phyloP scores from a whole-genome alignment of 2,888 invertebrate genomes.

The Clanis bilineata region DNA sequence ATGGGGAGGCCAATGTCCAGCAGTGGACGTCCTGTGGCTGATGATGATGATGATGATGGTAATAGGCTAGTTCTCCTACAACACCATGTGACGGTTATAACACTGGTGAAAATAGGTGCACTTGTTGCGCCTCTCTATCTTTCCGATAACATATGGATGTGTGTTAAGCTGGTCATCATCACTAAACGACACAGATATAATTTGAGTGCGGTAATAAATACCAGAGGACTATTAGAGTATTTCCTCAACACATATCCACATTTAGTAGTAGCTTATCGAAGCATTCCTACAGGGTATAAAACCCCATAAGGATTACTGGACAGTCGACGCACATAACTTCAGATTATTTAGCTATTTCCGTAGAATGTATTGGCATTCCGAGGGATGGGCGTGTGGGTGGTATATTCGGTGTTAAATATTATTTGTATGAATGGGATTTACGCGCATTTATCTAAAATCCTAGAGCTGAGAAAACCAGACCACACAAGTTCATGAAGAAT shows the following conservation, averaged over 20 bases:
- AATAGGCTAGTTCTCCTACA: too few species aligned
- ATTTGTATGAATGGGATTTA: not conserved
- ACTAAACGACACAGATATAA: not conserved
- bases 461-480: not conserved
- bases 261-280: constrained; percentile 6
- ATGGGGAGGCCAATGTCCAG: too few species aligned
- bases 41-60: too few species aligned
- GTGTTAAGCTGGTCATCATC: too few species aligned
- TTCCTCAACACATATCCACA: constrained; percentile 4
- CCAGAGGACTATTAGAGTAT: not conserved
- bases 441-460: not conserved
- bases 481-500: too few species aligned
- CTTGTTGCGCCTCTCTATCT: too few species aligned
- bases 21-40: too few species aligned
- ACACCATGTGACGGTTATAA: too few species aligned
- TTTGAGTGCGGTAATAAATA: not conserved
- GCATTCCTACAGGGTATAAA: constrained; percentile 6
- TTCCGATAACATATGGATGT: too few species aligned
- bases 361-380: not conserved
- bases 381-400: not conserved
- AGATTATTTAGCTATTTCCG: constrained; percentile 15
- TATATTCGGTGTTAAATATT: not conserved
- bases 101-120: too few species aligned
- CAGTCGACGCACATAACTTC: constrained; percentile 11
- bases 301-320: constrained; percentile 8